phyloP scores from a whole-genome alignment of 1,140 invertebrate genomes.

The Phenacoccus solenopsis region DNA sequence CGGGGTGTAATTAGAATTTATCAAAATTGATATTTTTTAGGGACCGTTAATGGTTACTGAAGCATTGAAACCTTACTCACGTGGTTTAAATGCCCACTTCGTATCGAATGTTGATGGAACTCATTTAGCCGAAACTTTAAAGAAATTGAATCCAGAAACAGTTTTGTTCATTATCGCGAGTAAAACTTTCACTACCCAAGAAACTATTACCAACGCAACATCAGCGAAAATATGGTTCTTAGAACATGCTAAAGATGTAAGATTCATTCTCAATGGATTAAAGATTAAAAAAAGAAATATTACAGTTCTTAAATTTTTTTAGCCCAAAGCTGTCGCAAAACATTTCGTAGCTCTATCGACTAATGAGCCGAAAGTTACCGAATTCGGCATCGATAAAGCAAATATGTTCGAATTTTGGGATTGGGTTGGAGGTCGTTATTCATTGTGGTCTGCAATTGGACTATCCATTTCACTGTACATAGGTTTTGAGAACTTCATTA shows the following conservation, averaged over 20 bases:
- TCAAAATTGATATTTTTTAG: slow-evolving; percentile 36
- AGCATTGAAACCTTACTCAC: slow-evolving; percentile 80
- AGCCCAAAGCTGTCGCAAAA: slow-evolving; percentile 75
- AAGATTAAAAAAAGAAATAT: neutral
- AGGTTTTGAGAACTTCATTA: slow-evolving; percentile 92
- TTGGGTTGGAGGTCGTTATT: slow-evolving; percentile 98
- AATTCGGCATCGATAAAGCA: slow-evolving; percentile 90
- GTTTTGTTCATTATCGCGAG: slow-evolving; percentile 97
- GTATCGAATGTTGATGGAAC: slow-evolving; percentile 99
- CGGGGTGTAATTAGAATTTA: neutral
- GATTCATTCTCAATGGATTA: slow-evolving; percentile 26
- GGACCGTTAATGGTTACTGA: slow-evolving; percentile 99
- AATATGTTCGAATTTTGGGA: slow-evolving; percentile 99
- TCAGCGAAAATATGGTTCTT: slow-evolving; percentile 96
- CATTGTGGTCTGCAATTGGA: slow-evolving; percentile 97
- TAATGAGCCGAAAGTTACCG: slow-evolving; percentile 80
- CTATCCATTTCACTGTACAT: slow-evolving; percentile 87
- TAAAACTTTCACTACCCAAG: slow-evolving; percentile 98
- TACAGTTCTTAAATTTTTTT: slow-evolving; percentile 24
- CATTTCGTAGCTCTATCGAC: slow-evolving; percentile 98
- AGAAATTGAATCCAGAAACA: slow-evolving; percentile 82
- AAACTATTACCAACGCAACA: slow-evolving; percentile 97
- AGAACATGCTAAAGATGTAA: slow-evolving; percentile 70
- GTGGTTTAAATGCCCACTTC: slow-evolving; percentile 87
- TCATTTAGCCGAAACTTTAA: slow-evolving; percentile 87